Evolutionary conservation across 2,113 vertebrate genomes (phyloP), one percentile per base, ranked within the genome.

Genomic region (Seriola quinqueradiata): DNA sequence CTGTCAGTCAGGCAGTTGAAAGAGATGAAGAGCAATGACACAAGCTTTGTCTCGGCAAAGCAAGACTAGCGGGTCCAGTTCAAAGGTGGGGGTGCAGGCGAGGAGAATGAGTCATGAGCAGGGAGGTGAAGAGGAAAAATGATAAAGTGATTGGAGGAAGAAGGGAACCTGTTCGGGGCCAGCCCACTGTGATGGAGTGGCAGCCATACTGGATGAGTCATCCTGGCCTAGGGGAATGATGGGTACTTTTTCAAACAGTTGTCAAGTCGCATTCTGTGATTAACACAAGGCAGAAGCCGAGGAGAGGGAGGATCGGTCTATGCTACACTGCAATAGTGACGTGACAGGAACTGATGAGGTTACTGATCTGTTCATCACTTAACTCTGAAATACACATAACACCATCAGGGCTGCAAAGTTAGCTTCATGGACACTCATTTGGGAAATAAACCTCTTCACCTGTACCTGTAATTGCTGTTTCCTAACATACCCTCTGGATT

Each of bases 121-220:
- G 66, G 67, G 60, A 80, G 86, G 71, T 82, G 67, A 82, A 40
- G 88, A 74, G 77, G 58, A 77, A 82, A 23, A 32, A 63, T 68
- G 85, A 89, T 63, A 14, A 87, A 91, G 83, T 38, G 77, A 91
- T 74, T 28, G 83, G 83, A 81, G 11, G 69, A 46, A 75, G 81
- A 76, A 72, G 77, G 64, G 75, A 54, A 70, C 69, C 58, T 52
- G 73, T 83, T 86, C 75, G n/a, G 82, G 81, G 65, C 75, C 54
- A 11, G 85, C 79, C 50, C 78, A 52, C 73, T 55, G 82, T 89
- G 92, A 92, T 90, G 85, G 92, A 92, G 78, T 73, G 90, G 88
- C 91, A 86, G 86, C 81, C 87, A 82, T 79, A 82, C 55, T 84
- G 77, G 90, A 92, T 92, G 91, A 92, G 90, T 93, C 92, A 93